These are phyloP conservation scores for Mycetomoellerius zeteki DNA, from an alignment of 1,140 invertebrate species.

Conservation along the genomic window DNA sequence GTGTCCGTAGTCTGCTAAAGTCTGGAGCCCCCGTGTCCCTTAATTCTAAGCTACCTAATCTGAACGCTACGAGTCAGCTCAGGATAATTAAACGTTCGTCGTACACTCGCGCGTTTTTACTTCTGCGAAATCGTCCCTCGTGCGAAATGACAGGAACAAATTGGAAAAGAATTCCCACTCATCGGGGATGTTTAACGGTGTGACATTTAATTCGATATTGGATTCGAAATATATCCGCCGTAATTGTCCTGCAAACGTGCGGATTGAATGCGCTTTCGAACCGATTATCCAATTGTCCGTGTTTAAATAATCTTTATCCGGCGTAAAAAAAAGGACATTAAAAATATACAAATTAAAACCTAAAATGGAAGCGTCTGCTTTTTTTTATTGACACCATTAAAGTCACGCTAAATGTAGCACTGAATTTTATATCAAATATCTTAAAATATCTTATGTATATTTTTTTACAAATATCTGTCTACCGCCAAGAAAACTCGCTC, in stretches of 20 bases:
- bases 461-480: not conserved
- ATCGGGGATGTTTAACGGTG: not conserved
- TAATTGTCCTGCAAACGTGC: conserved; percentile 42
- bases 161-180: not conserved
- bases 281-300: conserved; percentile 6
- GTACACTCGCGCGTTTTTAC: conserved; percentile 14
- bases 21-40: conserved; percentile 62
- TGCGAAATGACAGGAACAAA: conserved; percentile 13
- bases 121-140: conserved; percentile 1
- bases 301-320: not conserved
- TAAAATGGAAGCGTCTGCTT: not conserved
- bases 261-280: not conserved
- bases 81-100: conserved; percentile 67
- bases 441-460: not conserved
- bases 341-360: not conserved
- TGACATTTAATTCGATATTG: conserved; percentile 32
- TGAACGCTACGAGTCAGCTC: conserved; percentile 60
- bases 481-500: not conserved
- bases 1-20: conserved; percentile 57
- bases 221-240: conserved; percentile 30
- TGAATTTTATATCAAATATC: not conserved
- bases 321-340: not conserved
- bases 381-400: not conserved
- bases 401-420: not conserved
- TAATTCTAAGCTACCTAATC: conserved; percentile 72